These are phyloP conservation scores for Syngnathus scovelli DNA, from an alignment of 2,113 vertebrate species.

Conservation along the genomic window DNA sequence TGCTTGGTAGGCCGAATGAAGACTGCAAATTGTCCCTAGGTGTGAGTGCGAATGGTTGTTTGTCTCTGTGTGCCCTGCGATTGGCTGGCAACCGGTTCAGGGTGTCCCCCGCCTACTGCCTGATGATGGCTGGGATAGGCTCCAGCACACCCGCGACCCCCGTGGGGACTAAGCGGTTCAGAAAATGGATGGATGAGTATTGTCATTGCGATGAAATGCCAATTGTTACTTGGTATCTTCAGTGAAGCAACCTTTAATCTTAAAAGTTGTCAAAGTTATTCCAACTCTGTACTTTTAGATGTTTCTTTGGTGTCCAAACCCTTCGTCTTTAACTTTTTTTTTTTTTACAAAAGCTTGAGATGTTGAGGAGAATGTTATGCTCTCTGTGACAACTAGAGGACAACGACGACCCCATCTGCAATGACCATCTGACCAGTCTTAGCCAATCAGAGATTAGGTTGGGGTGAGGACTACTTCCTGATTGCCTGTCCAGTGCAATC, in stretches of 20 bases:
- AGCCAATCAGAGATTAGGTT: slow-evolving; percentile 35
- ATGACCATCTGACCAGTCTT: slow-evolving; percentile 10
- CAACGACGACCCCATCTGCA: slow-evolving; percentile 21
- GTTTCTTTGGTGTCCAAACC: background rate
- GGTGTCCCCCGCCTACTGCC: too few relatives aligned
- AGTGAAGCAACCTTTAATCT: too few relatives aligned
- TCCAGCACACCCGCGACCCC: too few relatives aligned
- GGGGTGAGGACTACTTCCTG: slow-evolving; percentile 25
- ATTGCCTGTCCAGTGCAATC: slow-evolving; percentile 49
- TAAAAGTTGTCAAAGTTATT: background rate
- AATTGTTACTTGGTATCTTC: background rate
- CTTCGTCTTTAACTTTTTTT: background rate
- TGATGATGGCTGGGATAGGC: too few relatives aligned
- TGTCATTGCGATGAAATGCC: too few relatives aligned
- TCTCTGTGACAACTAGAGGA: slow-evolving; percentile 34
- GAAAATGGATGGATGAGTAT: too few relatives aligned
- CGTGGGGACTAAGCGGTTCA: too few relatives aligned
- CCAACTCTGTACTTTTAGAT: background rate
- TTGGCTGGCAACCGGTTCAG: too few relatives aligned
- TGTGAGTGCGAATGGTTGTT: too few relatives aligned
- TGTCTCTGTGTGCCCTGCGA: too few relatives aligned
- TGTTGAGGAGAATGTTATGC: slow-evolving; percentile 23
- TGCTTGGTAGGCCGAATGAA: too few relatives aligned
- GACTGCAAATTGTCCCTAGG: too few relatives aligned
- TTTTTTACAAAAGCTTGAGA: background rate